phyloP scores from a whole-genome alignment of 2,113 vertebrate genomes.

The Macrotus californicus region DNA sequence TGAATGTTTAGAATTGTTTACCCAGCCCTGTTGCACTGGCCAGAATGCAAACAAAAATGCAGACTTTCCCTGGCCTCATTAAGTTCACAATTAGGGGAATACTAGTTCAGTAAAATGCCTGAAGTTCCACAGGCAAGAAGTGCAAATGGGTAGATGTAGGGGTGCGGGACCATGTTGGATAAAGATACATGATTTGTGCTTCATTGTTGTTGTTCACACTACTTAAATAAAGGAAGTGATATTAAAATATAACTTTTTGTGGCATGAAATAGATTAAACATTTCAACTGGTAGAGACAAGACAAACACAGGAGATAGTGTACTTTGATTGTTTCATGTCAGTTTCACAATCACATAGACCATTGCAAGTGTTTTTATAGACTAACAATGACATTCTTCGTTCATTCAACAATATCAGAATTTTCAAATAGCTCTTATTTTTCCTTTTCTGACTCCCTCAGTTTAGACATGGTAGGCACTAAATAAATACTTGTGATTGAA shows the following conservation, averaged over 20 bases:
- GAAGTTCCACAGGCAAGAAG: background rate
- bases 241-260: background rate
- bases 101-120: background rate
- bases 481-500: slow-evolving; percentile 54
- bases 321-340: background rate
- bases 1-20: background rate
- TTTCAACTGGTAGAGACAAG: background rate
- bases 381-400: background rate
- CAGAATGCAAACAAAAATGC: background rate
- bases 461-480: slow-evolving; percentile 32
- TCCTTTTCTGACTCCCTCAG: background rate
- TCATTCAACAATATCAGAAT: background rate
- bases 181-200: background rate
- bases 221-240: background rate
- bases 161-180: background rate
- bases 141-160: background rate
- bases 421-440: slow-evolving; percentile 25
- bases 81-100: background rate
- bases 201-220: background rate
- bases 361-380: background rate
- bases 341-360: background rate
- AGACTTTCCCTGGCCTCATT: background rate
- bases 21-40: background rate
- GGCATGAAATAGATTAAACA: background rate
- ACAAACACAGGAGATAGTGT: background rate